Conservation (phyloP, 2,797 vertebrate species). For the Phyllotis vaccarum region DNA sequence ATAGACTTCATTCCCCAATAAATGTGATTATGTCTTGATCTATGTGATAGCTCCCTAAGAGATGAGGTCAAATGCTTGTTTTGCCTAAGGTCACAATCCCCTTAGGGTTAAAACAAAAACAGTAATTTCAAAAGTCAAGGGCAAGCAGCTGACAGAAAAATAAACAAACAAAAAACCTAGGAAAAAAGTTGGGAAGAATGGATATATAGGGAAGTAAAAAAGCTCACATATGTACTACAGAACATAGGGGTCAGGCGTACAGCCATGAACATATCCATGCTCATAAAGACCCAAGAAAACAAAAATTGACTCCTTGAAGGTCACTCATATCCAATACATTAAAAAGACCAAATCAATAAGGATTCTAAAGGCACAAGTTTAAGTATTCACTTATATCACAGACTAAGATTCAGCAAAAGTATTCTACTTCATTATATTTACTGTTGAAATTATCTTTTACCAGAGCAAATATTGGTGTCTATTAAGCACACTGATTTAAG, state of each 20-base stretch:
- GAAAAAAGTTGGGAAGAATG: neutral
- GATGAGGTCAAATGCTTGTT: neutral
- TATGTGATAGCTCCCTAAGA: neutral
- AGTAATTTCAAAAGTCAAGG: neutral
- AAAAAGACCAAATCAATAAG: conserved; percentile 11
- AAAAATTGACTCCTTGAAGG: conserved; percentile 8
- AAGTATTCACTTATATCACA: conserved; percentile 2
- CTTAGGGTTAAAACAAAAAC: neutral
- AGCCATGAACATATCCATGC: neutral
- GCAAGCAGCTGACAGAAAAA: neutral
- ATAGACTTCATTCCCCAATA: conserved; percentile 24
- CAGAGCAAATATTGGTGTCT: conserved; percentile 33
- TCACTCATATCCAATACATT: neutral
- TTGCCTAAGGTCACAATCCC: conserved; percentile 41
- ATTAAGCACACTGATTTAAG: conserved; percentile 18
- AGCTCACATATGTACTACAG: neutral
- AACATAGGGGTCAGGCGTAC: neutral
- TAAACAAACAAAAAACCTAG: neutral
- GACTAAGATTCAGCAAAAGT: conserved; percentile 56
- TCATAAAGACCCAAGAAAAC: conserved; percentile 5
- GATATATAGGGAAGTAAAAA: neutral
- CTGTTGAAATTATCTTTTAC: neutral
- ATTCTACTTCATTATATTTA: conserved; percentile 41
- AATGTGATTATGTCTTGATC: neutral
- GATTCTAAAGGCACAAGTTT: neutral